Evolutionary conservation across 53 echinoderm and acorn worm species (phyloP).

Genomic region (Hippasteria phrygiana): DNA sequence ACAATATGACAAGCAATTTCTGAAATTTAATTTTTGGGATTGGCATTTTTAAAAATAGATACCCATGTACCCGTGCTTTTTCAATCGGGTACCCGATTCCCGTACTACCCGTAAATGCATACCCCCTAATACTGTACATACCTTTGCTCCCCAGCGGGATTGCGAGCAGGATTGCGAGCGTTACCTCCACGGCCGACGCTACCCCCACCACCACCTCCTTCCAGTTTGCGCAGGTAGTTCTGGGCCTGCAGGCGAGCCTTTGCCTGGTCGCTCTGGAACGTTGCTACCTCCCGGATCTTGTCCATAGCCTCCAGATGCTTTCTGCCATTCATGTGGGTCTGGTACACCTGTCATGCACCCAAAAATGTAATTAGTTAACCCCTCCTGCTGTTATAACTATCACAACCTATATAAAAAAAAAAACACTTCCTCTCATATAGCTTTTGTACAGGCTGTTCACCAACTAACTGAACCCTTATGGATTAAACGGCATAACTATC

Average conservation of each 20-base stretch:
- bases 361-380: background rate
- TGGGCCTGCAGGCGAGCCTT: conserved; percentile 62
- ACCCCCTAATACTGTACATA: no score
- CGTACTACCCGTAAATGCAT: no score
- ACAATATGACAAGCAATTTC: no score
- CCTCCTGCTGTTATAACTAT: background rate
- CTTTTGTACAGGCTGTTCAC: no score
- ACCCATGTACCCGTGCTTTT: no score
- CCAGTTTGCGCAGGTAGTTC: conserved; percentile 50
- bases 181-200: background rate
- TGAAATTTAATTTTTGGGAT: no score
- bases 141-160: conserved; percentile 5
- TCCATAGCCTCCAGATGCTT: conserved; percentile 73
- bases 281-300: conserved; percentile 70
- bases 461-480: no score
- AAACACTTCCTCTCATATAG: no score
- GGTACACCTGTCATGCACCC: conserved; percentile 57
- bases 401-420: no score
- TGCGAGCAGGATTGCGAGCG: background rate
- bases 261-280: conserved; percentile 74
- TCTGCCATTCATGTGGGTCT: conserved; percentile 78
- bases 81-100: no score
- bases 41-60: no score
- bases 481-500: no score
- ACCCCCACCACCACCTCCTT: conserved; percentile 40